Percentiles rank a stretch among this genome's conserved stretches.
Evolutionary conservation across 2,888 invertebrate genomes (phyloP).

Genomic region (Tetragnatha montana): DNA sequence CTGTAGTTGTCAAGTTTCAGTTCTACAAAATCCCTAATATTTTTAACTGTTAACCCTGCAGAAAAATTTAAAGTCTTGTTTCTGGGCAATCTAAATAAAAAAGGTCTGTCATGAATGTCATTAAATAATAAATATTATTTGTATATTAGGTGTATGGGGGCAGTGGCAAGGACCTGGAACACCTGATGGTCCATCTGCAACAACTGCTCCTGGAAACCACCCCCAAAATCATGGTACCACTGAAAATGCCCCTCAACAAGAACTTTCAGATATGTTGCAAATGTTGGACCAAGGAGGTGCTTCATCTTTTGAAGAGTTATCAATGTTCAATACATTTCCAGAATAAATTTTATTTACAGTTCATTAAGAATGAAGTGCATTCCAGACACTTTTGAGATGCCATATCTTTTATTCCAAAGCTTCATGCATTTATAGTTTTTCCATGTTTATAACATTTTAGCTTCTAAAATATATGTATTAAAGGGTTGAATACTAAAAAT

Average conservation of each 20-base stretch:
- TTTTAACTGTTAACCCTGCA: too few relatives aligned
- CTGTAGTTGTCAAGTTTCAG: too few relatives aligned
- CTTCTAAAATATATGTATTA: too few relatives aligned
- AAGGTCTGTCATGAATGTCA: background rate
- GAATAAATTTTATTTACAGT: constrained; percentile 66
- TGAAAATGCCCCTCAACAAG: constrained; percentile 78
- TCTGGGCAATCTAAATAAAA: too few relatives aligned
- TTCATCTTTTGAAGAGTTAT: constrained; percentile 90
- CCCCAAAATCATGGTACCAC: constrained; percentile 68
- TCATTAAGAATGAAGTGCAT: constrained; percentile 41
- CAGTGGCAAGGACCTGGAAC: constrained; percentile 79
- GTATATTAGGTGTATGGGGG: constrained; percentile 77
- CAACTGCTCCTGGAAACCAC: constrained; percentile 66
- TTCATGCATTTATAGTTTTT: constrained; percentile 18
- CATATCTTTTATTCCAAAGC: constrained; percentile 47
- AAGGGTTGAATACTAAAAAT: too few relatives aligned
- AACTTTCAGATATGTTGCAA: constrained; percentile 93
- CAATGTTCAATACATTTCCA: constrained; percentile 87
- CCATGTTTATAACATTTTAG: background rate
- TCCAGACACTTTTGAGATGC: constrained; percentile 33
- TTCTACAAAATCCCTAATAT: too few relatives aligned
- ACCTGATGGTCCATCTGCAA: constrained; percentile 69
- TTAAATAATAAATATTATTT: constrained; percentile 74
- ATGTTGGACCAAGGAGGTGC: constrained; percentile 90
- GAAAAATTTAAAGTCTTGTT: too few relatives aligned